Base-by-base conservation (phyloP, 2,113 vertebrate species). In the Odocoileus virginianus region DNA sequence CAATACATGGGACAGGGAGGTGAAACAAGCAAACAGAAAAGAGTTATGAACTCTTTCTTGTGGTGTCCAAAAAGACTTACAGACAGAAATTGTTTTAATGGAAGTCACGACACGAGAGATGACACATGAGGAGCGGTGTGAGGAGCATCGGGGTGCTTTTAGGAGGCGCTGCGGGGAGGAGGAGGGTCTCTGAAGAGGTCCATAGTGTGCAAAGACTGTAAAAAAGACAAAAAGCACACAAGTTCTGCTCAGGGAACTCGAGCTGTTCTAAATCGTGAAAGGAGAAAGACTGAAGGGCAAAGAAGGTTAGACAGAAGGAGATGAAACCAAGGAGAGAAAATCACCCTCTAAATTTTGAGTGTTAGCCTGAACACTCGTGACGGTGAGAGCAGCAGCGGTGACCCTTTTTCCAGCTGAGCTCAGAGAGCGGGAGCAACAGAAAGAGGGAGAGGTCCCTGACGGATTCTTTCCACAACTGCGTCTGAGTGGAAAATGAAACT, bases 401-500 rank as follows among this genome's bases (percentile, higher is more conserved):
- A 79, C 21, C 27, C 85, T 40, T 54, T 33, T 12, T 83, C 30
- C 6, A 40, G 54, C 92, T 64, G 74, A 89, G 67, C 60, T 33
- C 47, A 57, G 47, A 28, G 10, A 78, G 36, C 60, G 21, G 13
- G 33, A 47, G 64, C 74, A 15, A 19, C 30, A 54, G 58, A 52
- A 40, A n/a, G 43, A 43, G 33, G 11, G 11, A 71, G 84, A 43
- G 61, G 21, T 6, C 60, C 16, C 54, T 55, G 52, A 27, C 57
- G n/a, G 61, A 50, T 86, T 93, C 61, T 92, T 94, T 97, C 90
- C 92, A 95, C 52, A 6, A 28, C 19, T 17, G 52, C 61, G 5
- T 86, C 89, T 19, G 25, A 93, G 36, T 64, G 88, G 85, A 95
- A 97, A 96, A 96, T 54, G 81, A 96, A 96, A 97, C 33, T n/a